Conservation (phyloP, 2,113 vertebrate species). For the Cyphomyrus plagiostoma region DNA sequence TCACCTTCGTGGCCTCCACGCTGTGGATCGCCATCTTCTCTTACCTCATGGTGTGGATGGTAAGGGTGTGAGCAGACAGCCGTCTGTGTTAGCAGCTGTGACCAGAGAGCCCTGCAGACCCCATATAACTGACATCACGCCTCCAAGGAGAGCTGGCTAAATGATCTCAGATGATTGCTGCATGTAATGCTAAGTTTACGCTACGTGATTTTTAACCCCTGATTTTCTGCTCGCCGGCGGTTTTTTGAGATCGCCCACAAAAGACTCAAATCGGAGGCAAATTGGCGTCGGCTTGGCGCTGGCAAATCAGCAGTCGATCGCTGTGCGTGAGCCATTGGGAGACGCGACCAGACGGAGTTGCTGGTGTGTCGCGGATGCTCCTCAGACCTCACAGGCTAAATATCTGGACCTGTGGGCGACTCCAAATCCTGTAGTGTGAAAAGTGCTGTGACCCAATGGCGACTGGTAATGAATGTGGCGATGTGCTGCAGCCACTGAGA, state of each 20-base stretch:
- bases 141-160: not conserved
- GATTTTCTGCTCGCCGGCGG: not conserved
- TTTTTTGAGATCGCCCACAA: not conserved
- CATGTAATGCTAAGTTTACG: not conserved
- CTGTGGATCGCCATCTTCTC: constrained; percentile 72
- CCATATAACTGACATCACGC: not conserved
- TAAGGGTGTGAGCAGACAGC: constrained; percentile 39
- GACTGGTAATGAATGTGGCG: not conserved
- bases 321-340: not conserved
- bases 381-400: not conserved
- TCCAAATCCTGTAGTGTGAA: not conserved
- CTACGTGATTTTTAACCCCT: not conserved
- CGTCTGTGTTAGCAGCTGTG: not conserved
- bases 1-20: constrained; percentile 64
- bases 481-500: not conserved
- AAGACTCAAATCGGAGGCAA: not conserved
- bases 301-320: too few relatives aligned
- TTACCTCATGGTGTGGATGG: constrained; percentile 78
- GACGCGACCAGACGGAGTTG: not conserved
- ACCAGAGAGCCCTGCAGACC: not conserved
- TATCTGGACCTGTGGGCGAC: not conserved
- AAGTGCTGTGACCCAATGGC: not conserved
- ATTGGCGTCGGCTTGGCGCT: not conserved
- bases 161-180: not conserved
- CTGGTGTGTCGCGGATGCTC: not conserved